Conservation (phyloP, 2,113 vertebrate genomes). For the Cacatua alba region DNA sequence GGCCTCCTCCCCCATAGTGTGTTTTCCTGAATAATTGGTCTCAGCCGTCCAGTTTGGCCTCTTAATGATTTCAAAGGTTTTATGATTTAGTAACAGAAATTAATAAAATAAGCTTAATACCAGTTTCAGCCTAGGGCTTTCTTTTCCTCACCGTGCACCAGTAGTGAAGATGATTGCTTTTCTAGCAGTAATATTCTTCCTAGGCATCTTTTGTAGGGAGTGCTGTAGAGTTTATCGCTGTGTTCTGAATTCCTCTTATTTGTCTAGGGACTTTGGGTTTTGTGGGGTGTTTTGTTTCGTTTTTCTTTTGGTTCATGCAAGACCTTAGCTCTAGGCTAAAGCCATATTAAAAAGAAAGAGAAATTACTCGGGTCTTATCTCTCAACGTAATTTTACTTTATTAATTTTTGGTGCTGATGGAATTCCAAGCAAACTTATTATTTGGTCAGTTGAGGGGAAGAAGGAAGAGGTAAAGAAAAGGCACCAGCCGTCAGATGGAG, state of each 20-base stretch:
- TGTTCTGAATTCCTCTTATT: neutral
- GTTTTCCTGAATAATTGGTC: neutral
- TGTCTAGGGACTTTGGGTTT: slow-evolving; percentile 1
- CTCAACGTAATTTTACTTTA: slow-evolving; percentile 6
- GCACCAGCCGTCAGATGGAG: neutral
- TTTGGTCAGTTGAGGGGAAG: neutral
- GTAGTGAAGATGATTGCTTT: slow-evolving; percentile 12
- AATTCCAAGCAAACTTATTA: neutral
- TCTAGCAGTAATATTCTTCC: neutral
- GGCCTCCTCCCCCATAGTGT: neutral
- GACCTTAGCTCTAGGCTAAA: neutral
- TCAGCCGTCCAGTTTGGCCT: neutral
- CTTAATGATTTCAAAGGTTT: neutral
- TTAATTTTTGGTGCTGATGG: neutral
- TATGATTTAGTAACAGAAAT: slow-evolving; percentile 25
- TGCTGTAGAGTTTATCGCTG: neutral
- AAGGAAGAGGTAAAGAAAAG: neutral
- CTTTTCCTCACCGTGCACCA: neutral
- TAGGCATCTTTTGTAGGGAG: neutral
- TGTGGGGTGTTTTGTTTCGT: neutral
- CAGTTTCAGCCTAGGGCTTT: neutral
- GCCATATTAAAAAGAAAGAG: neutral
- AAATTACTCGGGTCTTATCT: neutral
- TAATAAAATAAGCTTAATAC: slow-evolving; percentile 8
- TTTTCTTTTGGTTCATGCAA: neutral